phyloP scores from a whole-genome alignment of 2,888 invertebrate genomes.

The Latheticus oryzae region DNA sequence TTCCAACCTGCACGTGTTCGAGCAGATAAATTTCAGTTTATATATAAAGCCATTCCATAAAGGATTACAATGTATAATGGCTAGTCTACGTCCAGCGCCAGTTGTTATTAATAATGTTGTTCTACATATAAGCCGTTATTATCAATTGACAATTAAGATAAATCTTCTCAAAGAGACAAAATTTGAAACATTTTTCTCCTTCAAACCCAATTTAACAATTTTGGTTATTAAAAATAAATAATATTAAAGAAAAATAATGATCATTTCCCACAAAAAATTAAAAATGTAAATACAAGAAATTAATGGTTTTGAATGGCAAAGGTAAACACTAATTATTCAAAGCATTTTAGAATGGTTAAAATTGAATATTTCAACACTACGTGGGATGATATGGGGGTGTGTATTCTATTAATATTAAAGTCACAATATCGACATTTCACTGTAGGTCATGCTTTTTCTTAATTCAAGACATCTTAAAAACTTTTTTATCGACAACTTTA shows the following conservation, averaged over 20 bases:
- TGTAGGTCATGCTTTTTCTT: constrained; percentile 19
- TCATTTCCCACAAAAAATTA: too few relatives aligned
- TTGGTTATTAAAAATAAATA: too few relatives aligned
- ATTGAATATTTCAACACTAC: not conserved
- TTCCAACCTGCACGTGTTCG: constrained; percentile 35
- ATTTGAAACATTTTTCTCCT: not conserved
- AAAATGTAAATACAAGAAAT: too few relatives aligned
- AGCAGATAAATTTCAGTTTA: constrained; percentile 34
- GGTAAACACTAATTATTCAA: too few relatives aligned
- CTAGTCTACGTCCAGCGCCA: constrained; percentile 6
- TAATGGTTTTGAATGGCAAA: too few relatives aligned
- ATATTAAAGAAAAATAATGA: too few relatives aligned
- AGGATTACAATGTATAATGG: constrained; percentile 28
- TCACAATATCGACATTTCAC: constrained; percentile 14
- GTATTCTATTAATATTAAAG: constrained; percentile 15
- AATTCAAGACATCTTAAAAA: constrained; percentile 3
- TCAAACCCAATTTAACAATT: constrained; percentile 1
- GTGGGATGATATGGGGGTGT: constrained; percentile 7
- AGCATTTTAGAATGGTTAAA: too few relatives aligned
- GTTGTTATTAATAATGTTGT: constrained; percentile 20
- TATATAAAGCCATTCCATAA: constrained; percentile 25
- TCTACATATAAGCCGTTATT: constrained; percentile 14
- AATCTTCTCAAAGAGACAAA: not conserved
- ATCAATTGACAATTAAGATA: constrained; percentile 14
- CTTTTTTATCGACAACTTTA: constrained; percentile 11